Percentiles rank a stretch among this genome's conserved stretches.
phyloP scores from a whole-genome alignment of 2,797 vertebrate genomes.

The Euphonia xanthogaster region DNA sequence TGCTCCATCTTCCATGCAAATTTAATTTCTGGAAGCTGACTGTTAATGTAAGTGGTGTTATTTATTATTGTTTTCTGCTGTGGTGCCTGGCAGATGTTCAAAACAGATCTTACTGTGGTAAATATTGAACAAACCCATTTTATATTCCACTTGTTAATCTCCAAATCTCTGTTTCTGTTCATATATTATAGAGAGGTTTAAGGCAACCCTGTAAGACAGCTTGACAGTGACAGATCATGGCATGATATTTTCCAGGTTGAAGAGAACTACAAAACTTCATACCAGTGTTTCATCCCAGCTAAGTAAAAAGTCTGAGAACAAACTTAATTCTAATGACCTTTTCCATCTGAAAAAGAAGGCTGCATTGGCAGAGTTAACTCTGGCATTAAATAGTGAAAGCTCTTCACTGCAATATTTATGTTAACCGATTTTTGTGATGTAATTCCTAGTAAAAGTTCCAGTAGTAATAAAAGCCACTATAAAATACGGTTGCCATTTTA shows the following conservation, averaged over 20 bases:
- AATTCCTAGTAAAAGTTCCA: slow-evolving; percentile 46
- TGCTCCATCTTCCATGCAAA: not conserved
- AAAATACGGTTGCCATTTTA: slow-evolving; percentile 43
- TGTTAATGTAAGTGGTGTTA: not conserved
- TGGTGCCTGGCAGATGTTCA: not conserved
- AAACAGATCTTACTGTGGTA: not conserved
- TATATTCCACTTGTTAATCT: not conserved
- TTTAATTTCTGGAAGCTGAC: not conserved
- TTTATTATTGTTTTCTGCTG: not conserved
- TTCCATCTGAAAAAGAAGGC: not conserved
- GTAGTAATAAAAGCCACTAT: slow-evolving; percentile 21
- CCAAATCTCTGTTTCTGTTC: not conserved
- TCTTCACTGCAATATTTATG: slow-evolving; percentile 31
- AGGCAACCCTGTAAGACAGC: not conserved
- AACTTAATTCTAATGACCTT: slow-evolving; percentile 46
- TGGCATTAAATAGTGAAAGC: not conserved
- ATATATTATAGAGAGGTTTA: not conserved
- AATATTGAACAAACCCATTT: not conserved
- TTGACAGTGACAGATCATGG: not conserved
- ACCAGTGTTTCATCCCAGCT: not conserved
- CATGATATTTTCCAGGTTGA: not conserved
- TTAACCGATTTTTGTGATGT: slow-evolving; percentile 28
- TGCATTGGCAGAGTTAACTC: slow-evolving; percentile 11
- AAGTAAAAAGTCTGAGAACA: not conserved
- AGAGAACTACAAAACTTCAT: not conserved